phyloP scores from a whole-genome alignment of 2,113 vertebrate genomes.

The Microcebus murinus region DNA sequence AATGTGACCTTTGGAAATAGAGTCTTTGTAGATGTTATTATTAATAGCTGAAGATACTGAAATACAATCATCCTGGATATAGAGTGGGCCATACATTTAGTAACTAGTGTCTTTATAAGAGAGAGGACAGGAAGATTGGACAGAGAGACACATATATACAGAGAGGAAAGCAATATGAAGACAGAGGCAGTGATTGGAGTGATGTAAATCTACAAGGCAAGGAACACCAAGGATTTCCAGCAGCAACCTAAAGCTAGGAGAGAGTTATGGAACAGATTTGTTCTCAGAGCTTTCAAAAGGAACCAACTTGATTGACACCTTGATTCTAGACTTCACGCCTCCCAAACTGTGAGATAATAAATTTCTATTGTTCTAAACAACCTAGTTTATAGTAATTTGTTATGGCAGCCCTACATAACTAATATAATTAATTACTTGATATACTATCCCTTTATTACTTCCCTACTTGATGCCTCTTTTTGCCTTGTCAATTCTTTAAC shows the following conservation, averaged over 20 bases:
- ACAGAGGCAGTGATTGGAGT: too few relatives aligned
- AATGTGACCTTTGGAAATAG: background rate
- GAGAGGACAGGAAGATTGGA: background rate
- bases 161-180: background rate
- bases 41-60: background rate
- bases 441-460: background rate
- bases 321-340: background rate
- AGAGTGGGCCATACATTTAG: background rate
- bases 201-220: background rate
- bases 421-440: background rate
- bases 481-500: background rate
- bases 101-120: background rate
- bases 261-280: too few relatives aligned
- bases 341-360: background rate
- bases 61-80: background rate
- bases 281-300: background rate
- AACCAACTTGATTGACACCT: too few relatives aligned
- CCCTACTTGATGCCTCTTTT: background rate
- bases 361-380: background rate
- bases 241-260: background rate
- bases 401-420: background rate
- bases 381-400: background rate
- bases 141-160: background rate
- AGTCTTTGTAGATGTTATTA: background rate
- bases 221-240: background rate